A percentile compares a stretch with the other conserved stretches of the same genome.
Conservation (phyloP, 2,888 invertebrate genomes). For the Protophormia terraenovae region DNA sequence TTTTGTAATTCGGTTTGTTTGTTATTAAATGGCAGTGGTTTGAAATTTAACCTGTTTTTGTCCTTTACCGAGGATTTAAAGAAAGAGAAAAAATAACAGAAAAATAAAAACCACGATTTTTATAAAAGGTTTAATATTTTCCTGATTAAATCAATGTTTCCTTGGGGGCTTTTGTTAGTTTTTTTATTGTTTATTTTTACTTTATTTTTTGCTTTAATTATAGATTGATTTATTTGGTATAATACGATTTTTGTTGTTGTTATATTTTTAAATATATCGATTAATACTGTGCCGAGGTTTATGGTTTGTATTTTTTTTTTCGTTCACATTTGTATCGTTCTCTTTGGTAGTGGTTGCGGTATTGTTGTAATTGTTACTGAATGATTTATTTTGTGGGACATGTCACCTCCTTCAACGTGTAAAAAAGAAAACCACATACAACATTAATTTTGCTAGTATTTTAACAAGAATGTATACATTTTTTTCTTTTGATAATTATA, state of each 20-base stretch:
- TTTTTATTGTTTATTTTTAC: neutral
- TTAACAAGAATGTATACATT: neutral
- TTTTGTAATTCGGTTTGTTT: neutral
- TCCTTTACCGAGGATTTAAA: neutral
- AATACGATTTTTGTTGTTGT: neutral
- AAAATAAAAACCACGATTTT: neutral
- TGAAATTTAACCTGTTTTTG: slow-evolving; percentile 19
- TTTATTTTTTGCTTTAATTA: neutral
- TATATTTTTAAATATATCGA: slow-evolving; percentile 54
- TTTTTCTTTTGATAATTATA: neutral
- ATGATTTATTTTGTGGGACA: slow-evolving; percentile 40
- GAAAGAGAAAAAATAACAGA: neutral
- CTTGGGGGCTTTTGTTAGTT: neutral
- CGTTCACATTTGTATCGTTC: slow-evolving; percentile 6
- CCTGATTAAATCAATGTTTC: neutral
- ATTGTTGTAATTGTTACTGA: slow-evolving; percentile 31
- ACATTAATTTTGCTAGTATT: neutral
- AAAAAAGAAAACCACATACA: neutral
- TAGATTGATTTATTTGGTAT: neutral
- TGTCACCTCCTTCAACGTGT: slow-evolving; percentile 1
- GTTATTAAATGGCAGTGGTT: slow-evolving; percentile 34
- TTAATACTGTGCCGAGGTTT: slow-evolving; percentile 22
- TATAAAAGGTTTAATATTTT: neutral
- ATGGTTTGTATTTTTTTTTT: neutral
- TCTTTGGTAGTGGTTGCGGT: neutral